These are phyloP conservation scores for Ditylenchus dipsaci DNA, from an alignment of 1,140 invertebrate species.

Conservation along the genomic window DNA sequence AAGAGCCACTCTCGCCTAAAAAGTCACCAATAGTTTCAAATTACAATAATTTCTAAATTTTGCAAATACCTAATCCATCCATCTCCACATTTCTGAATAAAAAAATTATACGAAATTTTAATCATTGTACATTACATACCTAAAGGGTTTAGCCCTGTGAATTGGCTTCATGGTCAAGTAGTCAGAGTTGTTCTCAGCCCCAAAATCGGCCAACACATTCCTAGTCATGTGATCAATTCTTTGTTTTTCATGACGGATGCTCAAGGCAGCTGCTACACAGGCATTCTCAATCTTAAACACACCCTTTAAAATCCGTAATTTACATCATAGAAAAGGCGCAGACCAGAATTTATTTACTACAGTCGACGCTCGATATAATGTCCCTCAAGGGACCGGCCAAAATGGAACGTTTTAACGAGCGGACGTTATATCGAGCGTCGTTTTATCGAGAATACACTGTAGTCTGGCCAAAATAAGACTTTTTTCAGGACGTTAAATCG, in stretches of 20 bases:
- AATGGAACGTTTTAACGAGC: too few species aligned
- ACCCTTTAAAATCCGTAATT: neutral
- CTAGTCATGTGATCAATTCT: neutral
- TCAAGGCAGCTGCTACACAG: slow-evolving; percentile 9
- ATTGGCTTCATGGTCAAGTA: slow-evolving; percentile 46
- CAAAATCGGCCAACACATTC: neutral
- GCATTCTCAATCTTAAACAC: slow-evolving; percentile 8
- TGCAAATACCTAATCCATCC: neutral
- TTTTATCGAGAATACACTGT: too few species aligned
- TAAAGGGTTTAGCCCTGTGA: slow-evolving; percentile 32
- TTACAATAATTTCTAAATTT: neutral
- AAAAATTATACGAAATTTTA: neutral
- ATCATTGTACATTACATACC: neutral
- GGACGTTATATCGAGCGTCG: too few species aligned
- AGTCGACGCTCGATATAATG: too few species aligned
- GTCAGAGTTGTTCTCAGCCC: slow-evolving; percentile 10
- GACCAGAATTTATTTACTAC: too few species aligned
- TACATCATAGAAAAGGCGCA: neutral
- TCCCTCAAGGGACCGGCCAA: too few species aligned
- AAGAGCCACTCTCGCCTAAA: neutral
- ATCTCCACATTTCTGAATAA: neutral
- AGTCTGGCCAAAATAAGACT: too few species aligned
- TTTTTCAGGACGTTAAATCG: too few species aligned
- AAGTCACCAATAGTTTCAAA: neutral
- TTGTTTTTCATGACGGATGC: slow-evolving; percentile 12